Evolutionary conservation across 2,797 vertebrate genomes (phyloP).

Genomic region (Macrochelys suwanniensis): DNA sequence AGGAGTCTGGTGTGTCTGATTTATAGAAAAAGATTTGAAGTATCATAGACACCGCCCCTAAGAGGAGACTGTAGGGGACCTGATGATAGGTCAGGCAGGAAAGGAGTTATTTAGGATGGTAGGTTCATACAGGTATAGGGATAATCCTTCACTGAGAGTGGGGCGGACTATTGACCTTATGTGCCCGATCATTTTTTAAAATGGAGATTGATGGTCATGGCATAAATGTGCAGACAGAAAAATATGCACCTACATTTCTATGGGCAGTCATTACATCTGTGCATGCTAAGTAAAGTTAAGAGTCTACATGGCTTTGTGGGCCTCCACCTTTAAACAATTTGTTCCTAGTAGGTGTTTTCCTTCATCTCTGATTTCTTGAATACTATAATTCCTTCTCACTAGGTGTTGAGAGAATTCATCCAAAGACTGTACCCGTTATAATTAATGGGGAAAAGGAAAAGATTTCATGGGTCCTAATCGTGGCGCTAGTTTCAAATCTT

Average conservation of each 20-base stretch:
- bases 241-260: fast-evolving
- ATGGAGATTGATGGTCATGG: neutral
- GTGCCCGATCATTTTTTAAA: neutral
- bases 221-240: neutral
- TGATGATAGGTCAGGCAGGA: neutral
- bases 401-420: neutral
- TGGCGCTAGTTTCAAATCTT: neutral
- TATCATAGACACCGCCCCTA: neutral
- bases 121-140: neutral
- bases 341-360: neutral
- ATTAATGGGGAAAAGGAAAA: neutral
- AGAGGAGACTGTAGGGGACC: neutral
- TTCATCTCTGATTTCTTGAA: neutral
- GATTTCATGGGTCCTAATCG: neutral
- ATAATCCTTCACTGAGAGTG: neutral
- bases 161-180: neutral
- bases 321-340: neutral
- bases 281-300: neutral
- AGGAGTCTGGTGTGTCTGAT: neutral
- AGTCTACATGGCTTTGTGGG: fast-evolving
- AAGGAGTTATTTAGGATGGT: neutral
- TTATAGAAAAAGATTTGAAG: neutral
- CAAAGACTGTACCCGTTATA: neutral
- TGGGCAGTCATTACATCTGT: fast-evolving
- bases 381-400: neutral